Conservation (phyloP, 2,888 invertebrate species). For the Kuschelorhynchus macadamiae region DNA sequence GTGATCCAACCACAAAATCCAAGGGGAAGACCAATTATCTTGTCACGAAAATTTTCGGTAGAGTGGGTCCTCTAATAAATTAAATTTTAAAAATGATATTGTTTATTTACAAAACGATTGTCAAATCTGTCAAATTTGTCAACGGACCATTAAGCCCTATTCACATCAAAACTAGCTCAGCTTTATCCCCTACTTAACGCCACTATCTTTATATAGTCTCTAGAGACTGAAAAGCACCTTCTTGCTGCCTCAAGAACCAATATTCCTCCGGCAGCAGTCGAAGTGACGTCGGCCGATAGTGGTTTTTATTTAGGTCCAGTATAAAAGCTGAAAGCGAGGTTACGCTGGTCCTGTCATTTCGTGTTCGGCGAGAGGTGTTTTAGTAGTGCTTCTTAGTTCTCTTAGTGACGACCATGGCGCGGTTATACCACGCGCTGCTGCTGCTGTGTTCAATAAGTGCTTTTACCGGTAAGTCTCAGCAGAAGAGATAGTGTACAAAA, state of each 20-base stretch:
- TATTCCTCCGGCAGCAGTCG: constrained; percentile 61
- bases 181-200: too few species aligned
- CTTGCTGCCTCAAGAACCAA: constrained; percentile 56
- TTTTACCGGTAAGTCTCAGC: constrained; percentile 64
- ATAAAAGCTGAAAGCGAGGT: constrained; percentile 66
- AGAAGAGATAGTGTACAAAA: neutral
- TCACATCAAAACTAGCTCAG: too few species aligned
- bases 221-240: constrained; percentile 43
- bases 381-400: constrained; percentile 37
- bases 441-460: constrained; percentile 60
- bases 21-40: too few species aligned
- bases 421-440: constrained; percentile 64
- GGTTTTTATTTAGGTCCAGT: constrained; percentile 67
- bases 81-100: too few species aligned
- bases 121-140: too few species aligned
- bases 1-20: too few species aligned
- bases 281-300: constrained; percentile 65
- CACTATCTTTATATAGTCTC: too few species aligned
- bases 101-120: too few species aligned
- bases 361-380: constrained; percentile 65
- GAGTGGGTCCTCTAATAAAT: too few species aligned
- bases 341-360: constrained; percentile 67
- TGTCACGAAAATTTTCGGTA: too few species aligned
- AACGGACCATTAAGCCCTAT: too few species aligned
- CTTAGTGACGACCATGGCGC: constrained; percentile 63